Evolutionary conservation across 2,888 invertebrate genomes (phyloP), one percentile per base, ranked within the genome.

Genomic region (Thereva nobilitata): DNA sequence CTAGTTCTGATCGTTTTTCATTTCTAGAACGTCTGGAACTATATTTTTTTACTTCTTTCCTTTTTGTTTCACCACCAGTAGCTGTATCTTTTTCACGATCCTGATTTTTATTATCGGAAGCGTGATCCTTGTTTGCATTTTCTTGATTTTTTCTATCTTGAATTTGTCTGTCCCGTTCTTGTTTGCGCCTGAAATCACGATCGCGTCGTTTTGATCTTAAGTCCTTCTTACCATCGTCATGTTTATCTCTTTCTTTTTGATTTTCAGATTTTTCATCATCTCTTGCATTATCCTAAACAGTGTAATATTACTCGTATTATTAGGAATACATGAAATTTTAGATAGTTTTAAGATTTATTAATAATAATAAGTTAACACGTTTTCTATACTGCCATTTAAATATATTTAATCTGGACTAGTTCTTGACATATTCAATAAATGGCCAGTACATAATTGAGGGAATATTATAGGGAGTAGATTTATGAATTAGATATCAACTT

Each of bases 101-200:
- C 23, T 23, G 23, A 40, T 44, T 38, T 7, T 67, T 67, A n/a
- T 70, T 67, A 9, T 71, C 68, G 1, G 9, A 7, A 10, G 65
- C 59, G 4, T 66, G 66, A 4, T 72, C 72, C 3, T n/a, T 3
- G 1, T 70, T 69, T 0, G 57, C 23, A 5, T 8, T 70, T 38
- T 55, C 69, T 42, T 23, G 52, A 66, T 38, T 52, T 65, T 37
- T 71, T 72, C 67, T 68, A 6, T 73, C 4, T 52, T 71, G 70
- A 12, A 74, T 79, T 72, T 77, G 77, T 73, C 78, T 77, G 71
- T 82, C 79, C 74, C 84, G 77, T 40, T 79, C 79, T 59, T 79
- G 78, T 4, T 77, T 76, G 0, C 80, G 74, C 4, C 76, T 74
- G 61, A 78, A 78, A 70, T 79, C 78, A 4, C 80, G 77, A 61